phyloP scores from a whole-genome alignment of 2,888 invertebrate genomes.

The Cylloceria caligata region DNA sequence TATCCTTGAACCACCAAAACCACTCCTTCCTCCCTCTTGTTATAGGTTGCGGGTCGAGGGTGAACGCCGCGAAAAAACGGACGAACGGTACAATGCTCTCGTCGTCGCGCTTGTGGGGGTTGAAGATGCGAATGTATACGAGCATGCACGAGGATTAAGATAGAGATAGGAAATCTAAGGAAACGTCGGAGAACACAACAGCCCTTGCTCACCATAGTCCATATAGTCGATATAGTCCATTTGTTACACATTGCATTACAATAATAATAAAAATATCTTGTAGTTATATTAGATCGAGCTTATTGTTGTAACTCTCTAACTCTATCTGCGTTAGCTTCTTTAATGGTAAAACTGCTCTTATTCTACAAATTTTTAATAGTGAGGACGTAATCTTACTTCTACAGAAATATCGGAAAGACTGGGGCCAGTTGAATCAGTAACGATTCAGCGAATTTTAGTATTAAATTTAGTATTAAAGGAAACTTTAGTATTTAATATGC shows the following conservation, averaged over 20 bases:
- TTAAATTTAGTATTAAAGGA: too few relatives aligned
- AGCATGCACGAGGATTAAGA: constrained; percentile 21
- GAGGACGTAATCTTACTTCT: neutral
- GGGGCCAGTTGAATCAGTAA: constrained; percentile 1
- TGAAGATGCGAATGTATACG: constrained; percentile 13
- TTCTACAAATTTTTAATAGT: constrained; percentile 29
- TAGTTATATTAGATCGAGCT: constrained; percentile 67
- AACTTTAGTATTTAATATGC: neutral
- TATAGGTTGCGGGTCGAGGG: constrained; percentile 19
- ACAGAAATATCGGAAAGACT: neutral
- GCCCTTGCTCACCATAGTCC: constrained; percentile 47
- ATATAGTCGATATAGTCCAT: constrained; percentile 59
- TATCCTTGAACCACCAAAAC: constrained; percentile 57
- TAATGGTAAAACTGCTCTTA: constrained; percentile 23
- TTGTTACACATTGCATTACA: constrained; percentile 66
- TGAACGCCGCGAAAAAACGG: constrained; percentile 70
- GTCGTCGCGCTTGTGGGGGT: constrained; percentile 37
- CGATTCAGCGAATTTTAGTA: neutral
- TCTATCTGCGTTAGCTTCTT: constrained; percentile 30
- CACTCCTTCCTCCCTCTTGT: constrained; percentile 45
- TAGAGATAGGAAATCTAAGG: constrained; percentile 52
- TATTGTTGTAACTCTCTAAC: constrained; percentile 73
- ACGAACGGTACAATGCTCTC: constrained; percentile 57
- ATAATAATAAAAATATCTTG: constrained; percentile 72
- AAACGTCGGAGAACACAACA: constrained; percentile 47